Evolutionary conservation across 2,888 invertebrate genomes (phyloP).

Genomic region (Ormyrus labotus): DNA sequence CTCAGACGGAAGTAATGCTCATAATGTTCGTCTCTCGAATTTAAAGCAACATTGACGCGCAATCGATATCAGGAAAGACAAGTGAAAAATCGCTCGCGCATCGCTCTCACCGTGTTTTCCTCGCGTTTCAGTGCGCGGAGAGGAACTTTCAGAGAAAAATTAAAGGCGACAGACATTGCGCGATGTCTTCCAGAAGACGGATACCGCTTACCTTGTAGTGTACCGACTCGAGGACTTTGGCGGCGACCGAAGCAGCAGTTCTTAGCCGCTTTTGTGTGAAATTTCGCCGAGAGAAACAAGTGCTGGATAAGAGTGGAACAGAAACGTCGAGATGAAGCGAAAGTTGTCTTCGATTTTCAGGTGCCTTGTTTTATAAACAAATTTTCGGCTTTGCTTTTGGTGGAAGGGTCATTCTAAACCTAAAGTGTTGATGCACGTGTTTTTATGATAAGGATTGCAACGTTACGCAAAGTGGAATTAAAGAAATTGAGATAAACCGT

Average conservation of each 20-base stretch:
- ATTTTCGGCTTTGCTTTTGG: too few relatives aligned
- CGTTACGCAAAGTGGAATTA: too few relatives aligned
- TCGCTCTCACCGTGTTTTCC: background rate
- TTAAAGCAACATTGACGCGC: too few relatives aligned
- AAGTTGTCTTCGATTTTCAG: constrained; percentile 52
- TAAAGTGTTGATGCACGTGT: too few relatives aligned
- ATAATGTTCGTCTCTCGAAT: too few relatives aligned
- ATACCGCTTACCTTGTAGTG: constrained; percentile 20
- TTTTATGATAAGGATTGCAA: too few relatives aligned
- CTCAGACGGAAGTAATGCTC: too few relatives aligned
- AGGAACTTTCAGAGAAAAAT: background rate
- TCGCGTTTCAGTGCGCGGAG: background rate
- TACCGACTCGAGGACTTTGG: constrained; percentile 9
- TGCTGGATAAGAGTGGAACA: background rate
- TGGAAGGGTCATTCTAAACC: too few relatives aligned
- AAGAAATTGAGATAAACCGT: too few relatives aligned
- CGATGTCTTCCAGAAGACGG: constrained; percentile 4
- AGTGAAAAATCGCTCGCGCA: too few relatives aligned
- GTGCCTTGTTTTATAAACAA: constrained; percentile 5
- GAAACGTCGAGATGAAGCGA: constrained; percentile 28
- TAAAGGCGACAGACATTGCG: background rate
- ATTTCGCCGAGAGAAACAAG: background rate
- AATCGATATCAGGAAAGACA: too few relatives aligned
- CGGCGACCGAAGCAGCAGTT: background rate
- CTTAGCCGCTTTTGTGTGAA: background rate